Evolutionary conservation across 1,140 invertebrate genomes (phyloP).

Genomic region (Hyles euphorbiae): DNA sequence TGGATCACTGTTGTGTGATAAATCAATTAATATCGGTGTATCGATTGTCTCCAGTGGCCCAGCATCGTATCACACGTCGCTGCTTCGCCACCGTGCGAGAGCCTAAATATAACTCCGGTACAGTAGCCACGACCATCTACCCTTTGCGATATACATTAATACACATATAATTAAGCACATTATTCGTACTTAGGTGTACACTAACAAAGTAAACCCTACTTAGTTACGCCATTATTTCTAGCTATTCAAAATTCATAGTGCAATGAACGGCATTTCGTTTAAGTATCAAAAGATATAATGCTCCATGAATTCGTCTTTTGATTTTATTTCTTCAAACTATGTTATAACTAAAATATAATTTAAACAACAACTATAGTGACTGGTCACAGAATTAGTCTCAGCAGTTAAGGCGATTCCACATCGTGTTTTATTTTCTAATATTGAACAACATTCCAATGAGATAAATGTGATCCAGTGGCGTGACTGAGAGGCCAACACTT

Average conservation of each 20-base stretch:
- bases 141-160: background rate
- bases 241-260: too few relatives aligned
- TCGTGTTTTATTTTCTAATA: constrained; percentile 13
- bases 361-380: background rate
- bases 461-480: constrained; percentile 21
- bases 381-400: constrained; percentile 6
- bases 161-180: too few relatives aligned
- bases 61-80: constrained; percentile 54
- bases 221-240: too few relatives aligned
- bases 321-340: too few relatives aligned
- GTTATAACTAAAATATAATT: too few relatives aligned
- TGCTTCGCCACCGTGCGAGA: constrained; percentile 35
- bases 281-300: too few relatives aligned
- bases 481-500: constrained; percentile 29
- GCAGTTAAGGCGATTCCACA: background rate
- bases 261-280: too few relatives aligned
- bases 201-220: too few relatives aligned
- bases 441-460: constrained; percentile 14
- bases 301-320: too few relatives aligned
- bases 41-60: constrained; percentile 54
- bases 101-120: constrained; percentile 62
- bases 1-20: constrained; percentile 35
- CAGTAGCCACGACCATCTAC: constrained; percentile 14
- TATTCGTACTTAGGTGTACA: too few relatives aligned
- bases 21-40: constrained; percentile 46